These are phyloP conservation scores for Pseudomyrmex concolor DNA, from an alignment of 1,140 invertebrate species.

Conservation along the genomic window DNA sequence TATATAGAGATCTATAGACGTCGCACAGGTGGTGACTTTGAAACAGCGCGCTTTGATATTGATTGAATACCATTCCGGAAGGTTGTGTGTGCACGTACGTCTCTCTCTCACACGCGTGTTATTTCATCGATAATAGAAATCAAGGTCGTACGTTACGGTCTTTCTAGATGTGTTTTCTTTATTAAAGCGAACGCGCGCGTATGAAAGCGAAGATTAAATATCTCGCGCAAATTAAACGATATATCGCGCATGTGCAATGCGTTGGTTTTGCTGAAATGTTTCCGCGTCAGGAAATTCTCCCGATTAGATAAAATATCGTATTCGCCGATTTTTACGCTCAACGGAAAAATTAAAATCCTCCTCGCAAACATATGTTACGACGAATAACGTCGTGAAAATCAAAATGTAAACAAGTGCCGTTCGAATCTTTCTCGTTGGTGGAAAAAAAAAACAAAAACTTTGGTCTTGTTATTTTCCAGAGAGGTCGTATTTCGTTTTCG, in stretches of 20 bases:
- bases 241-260: background rate
- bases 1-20: background rate
- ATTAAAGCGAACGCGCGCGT: background rate
- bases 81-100: slow-evolving; percentile 27
- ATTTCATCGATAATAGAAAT: background rate
- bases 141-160: slow-evolving; percentile 24
- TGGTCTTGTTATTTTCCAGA: too few species aligned
- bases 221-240: background rate
- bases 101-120: slow-evolving; percentile 13
- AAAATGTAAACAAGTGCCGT: too few species aligned
- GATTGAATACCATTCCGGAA: slow-evolving; percentile 64
- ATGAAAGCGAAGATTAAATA: slow-evolving; percentile 1
- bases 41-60: slow-evolving; percentile 64
- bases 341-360: too few species aligned
- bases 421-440: too few species aligned
- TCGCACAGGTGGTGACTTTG: slow-evolving; percentile 54
- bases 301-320: slow-evolving; percentile 38
- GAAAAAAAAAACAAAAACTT: too few species aligned
- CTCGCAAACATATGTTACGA: too few species aligned
- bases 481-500: too few species aligned
- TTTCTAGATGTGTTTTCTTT: slow-evolving; percentile 15
- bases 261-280: slow-evolving; percentile 14
- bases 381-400: too few species aligned
- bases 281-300: background rate
- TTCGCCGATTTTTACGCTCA: background rate